A percentile compares a stretch with the other conserved stretches of the same genome.
Conservation (phyloP, 2,797 vertebrate genomes). For the Pogonophryne albipinna region DNA sequence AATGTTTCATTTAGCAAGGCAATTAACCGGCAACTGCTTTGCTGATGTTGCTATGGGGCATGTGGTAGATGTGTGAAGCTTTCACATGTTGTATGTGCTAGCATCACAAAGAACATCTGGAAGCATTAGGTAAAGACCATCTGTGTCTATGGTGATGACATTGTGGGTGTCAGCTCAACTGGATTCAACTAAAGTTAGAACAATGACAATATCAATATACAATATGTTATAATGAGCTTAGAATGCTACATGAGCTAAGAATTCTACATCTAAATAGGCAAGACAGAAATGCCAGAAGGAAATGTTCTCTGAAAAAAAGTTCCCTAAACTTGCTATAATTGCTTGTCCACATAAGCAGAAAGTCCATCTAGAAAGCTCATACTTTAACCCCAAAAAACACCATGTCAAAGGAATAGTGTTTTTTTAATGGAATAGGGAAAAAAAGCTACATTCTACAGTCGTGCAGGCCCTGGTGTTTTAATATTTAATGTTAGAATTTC, state of each 20-base stretch:
- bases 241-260: conserved; percentile 8
- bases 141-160: conserved; percentile 34
- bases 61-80: background rate
- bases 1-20: conserved; percentile 52
- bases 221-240: conserved; percentile 20
- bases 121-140: conserved; percentile 38
- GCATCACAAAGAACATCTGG: conserved; percentile 13
- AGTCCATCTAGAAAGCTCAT: background rate
- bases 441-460: background rate
- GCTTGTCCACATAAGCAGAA: background rate
- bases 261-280: conserved; percentile 1
- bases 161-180: conserved; percentile 34
- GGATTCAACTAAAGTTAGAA: conserved; percentile 29
- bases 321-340: background rate
- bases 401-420: background rate
- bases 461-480: background rate
- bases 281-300: conserved; percentile 25
- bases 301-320: conserved; percentile 4
- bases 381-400: background rate
- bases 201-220: conserved; percentile 28
- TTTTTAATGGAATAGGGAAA: background rate
- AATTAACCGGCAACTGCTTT: conserved; percentile 55
- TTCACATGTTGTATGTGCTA: conserved; percentile 14
- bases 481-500: conserved; percentile 22
- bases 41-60: conserved; percentile 28